A percentile compares a stretch with the other conserved stretches of the same genome.
Evolutionary conservation across 2,797 vertebrate genomes (phyloP).

Genomic region (Cephalopachus bancanus): DNA sequence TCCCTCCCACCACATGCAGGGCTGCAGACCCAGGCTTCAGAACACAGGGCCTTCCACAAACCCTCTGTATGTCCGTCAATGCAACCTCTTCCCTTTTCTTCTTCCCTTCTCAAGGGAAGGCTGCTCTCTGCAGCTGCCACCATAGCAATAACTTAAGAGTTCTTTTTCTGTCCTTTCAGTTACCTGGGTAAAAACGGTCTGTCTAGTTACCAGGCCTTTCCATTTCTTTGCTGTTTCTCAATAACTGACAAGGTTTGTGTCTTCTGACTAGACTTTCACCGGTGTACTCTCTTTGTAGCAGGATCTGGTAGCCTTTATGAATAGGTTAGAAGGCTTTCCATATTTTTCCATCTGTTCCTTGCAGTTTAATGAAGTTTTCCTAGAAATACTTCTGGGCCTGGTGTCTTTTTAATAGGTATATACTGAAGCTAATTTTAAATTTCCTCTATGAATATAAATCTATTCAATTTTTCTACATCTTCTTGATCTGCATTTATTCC

Average conservation of each 20-base stretch:
- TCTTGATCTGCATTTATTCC: neutral
- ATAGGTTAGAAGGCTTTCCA: slow-evolving; percentile 14
- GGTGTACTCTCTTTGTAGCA: neutral
- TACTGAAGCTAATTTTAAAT: slow-evolving; percentile 40
- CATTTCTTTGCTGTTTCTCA: neutral
- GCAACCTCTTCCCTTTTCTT: neutral
- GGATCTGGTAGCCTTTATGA: neutral
- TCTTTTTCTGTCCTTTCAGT: neutral
- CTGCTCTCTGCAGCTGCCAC: neutral
- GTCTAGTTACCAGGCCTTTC: neutral
- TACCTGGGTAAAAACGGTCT: neutral
- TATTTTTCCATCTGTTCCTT: slow-evolving; percentile 3
- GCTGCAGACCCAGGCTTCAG: neutral
- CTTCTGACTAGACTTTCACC: neutral
- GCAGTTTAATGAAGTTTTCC: neutral
- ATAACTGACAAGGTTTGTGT: neutral
- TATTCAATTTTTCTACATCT: slow-evolving; percentile 8
- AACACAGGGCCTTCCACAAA: neutral
- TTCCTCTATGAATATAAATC: neutral
- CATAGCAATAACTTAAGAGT: neutral
- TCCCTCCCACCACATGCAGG: neutral
- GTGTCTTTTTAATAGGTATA: slow-evolving; percentile 17
- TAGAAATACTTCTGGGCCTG: neutral
- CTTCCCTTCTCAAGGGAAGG: neutral
- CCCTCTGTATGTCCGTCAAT: neutral